Conservation (phyloP, 2,888 invertebrate species). For the Dicranocentrus wangi region DNA sequence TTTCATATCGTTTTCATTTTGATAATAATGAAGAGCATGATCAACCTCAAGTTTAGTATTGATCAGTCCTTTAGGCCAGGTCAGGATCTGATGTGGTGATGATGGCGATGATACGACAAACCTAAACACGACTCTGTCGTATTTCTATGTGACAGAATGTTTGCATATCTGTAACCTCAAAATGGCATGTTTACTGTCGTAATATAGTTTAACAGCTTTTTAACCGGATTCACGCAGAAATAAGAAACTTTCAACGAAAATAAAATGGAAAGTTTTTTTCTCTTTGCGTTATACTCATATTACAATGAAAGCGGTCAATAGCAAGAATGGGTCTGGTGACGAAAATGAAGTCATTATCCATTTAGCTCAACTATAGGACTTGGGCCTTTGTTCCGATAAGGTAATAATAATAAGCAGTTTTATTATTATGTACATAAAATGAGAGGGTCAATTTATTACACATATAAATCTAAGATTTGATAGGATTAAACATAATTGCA, state of each 20-base stretch:
- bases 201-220: neutral
- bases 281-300: neutral
- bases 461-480: slow-evolving; percentile 26
- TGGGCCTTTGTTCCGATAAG: too few species aligned
- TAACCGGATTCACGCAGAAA: slow-evolving; percentile 18
- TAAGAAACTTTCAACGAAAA: slow-evolving; percentile 42
- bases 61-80: slow-evolving; percentile 29
- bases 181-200: too few species aligned
- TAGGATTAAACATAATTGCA: slow-evolving; percentile 11
- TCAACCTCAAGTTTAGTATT: neutral
- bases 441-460: slow-evolving; percentile 18
- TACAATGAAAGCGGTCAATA: slow-evolving; percentile 23
- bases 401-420: too few species aligned
- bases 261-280: slow-evolving; percentile 53
- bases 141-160: too few species aligned
- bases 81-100: slow-evolving; percentile 36
- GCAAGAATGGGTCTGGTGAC: neutral
- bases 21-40: neutral
- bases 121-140: too few species aligned
- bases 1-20: slow-evolving; percentile 6
- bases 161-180: too few species aligned
- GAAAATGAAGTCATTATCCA: slow-evolving; percentile 33
- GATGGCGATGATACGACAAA: too few species aligned
- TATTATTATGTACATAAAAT: neutral
- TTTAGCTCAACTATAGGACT: slow-evolving; percentile 9